Conservation (phyloP, 2,113 vertebrate species). For the Alosa alosa region DNA sequence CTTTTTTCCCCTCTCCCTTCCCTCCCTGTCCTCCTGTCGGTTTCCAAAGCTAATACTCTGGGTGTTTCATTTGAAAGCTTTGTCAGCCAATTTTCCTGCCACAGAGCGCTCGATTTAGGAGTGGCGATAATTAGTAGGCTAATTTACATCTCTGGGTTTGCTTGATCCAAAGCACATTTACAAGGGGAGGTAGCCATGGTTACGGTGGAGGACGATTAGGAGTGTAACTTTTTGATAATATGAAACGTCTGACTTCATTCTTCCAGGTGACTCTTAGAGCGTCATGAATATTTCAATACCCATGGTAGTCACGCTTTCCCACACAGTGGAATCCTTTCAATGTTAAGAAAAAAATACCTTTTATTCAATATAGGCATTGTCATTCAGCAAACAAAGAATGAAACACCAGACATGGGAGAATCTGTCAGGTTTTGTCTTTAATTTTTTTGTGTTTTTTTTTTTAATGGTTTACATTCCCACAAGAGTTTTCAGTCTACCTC, state of each 20-base stretch:
- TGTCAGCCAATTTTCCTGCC: neutral
- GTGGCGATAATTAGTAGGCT: neutral
- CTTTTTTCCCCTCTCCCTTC: neutral
- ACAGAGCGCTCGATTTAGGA: neutral
- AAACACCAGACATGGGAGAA: neutral
- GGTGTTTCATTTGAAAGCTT: neutral
- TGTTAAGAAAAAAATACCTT: neutral
- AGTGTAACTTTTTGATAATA: neutral
- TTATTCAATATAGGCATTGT: neutral
- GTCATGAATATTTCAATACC: neutral
- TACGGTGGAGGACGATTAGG: neutral
- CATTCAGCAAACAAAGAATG: neutral
- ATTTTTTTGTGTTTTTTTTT: neutral
- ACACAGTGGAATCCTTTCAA: neutral
- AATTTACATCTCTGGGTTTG: neutral
- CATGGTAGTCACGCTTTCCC: neutral
- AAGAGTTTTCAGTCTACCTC: neutral
- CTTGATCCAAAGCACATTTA: conserved; percentile 8
- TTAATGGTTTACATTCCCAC: neutral
- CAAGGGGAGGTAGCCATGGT: neutral
- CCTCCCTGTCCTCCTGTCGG: neutral
- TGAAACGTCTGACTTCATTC: neutral
- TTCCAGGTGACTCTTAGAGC: neutral
- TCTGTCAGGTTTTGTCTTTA: neutral
- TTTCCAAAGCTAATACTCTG: neutral